A percentile compares a stretch with the other conserved stretches of the same genome.
phyloP scores from a whole-genome alignment of 2,888 invertebrate species.

The Rhaphigaster nebulosa region DNA sequence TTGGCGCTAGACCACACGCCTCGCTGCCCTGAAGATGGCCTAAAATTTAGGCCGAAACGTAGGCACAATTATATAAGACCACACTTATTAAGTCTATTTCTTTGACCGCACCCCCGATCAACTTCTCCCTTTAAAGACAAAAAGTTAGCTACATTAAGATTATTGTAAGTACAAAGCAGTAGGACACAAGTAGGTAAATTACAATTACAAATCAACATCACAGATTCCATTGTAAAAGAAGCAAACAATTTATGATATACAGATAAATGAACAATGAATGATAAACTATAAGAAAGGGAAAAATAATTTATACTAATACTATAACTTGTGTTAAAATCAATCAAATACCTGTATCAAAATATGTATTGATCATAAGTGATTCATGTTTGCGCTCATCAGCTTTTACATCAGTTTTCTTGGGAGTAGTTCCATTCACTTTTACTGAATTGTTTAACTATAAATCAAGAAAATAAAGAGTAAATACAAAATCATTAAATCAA shows the following conservation, averaged over 20 bases:
- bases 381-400: not conserved
- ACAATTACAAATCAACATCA: not conserved
- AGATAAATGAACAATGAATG: not conserved
- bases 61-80: too few species aligned
- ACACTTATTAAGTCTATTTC: too few species aligned
- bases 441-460: not conserved
- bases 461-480: not conserved
- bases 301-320: not conserved
- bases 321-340: not conserved
- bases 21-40: too few species aligned
- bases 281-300: not conserved
- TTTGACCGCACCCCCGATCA: too few species aligned
- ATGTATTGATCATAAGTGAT: not conserved
- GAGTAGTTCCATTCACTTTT: not conserved
- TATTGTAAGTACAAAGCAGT: not conserved
- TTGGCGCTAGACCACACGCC: too few species aligned
- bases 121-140: too few species aligned
- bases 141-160: not conserved
- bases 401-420: not conserved
- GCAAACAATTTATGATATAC: not conserved
- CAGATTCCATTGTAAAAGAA: not conserved
- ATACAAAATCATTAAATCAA: not conserved
- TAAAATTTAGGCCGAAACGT: too few species aligned
- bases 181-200: not conserved
- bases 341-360: conserved; percentile 18